Conservation (phyloP, 2,113 vertebrate genomes). For the Natator depressus region DNA sequence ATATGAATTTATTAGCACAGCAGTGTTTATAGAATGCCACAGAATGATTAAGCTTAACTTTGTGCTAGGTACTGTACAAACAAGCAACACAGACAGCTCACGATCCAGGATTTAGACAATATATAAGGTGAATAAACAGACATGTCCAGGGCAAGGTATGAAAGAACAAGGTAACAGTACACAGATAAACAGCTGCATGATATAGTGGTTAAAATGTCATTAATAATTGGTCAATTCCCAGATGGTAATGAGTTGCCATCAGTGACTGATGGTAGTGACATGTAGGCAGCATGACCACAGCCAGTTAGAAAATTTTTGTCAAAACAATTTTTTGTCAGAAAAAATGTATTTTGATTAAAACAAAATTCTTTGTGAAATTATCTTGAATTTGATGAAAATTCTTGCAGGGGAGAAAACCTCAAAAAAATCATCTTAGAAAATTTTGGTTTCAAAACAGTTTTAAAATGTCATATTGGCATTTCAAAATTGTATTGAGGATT, state of each 20-base stretch:
- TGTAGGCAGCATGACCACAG: background rate
- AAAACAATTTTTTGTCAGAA: too few species aligned
- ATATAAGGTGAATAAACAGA: background rate
- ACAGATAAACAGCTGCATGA: rapidly evolving
- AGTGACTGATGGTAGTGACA: background rate
- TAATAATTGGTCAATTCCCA: background rate
- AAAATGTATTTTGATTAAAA: too few species aligned
- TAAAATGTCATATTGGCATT: background rate
- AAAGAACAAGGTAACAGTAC: background rate
- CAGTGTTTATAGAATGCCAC: background rate
- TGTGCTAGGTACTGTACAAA: background rate
- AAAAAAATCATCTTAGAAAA: too few species aligned
- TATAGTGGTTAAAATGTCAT: background rate
- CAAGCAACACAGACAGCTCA: background rate
- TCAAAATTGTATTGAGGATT: background rate
- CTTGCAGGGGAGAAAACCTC: background rate
- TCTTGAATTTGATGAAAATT: background rate
- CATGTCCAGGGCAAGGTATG: background rate
- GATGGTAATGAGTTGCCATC: background rate
- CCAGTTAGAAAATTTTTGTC: too few species aligned
- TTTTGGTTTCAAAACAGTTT: background rate
- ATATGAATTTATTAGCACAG: background rate
- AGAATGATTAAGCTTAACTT: background rate
- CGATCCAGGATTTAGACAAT: rapidly evolving
- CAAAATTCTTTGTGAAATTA: too few species aligned